Evolutionary conservation across 2,888 invertebrate species (phyloP).

Genomic region (Epistrophe eligans): DNA sequence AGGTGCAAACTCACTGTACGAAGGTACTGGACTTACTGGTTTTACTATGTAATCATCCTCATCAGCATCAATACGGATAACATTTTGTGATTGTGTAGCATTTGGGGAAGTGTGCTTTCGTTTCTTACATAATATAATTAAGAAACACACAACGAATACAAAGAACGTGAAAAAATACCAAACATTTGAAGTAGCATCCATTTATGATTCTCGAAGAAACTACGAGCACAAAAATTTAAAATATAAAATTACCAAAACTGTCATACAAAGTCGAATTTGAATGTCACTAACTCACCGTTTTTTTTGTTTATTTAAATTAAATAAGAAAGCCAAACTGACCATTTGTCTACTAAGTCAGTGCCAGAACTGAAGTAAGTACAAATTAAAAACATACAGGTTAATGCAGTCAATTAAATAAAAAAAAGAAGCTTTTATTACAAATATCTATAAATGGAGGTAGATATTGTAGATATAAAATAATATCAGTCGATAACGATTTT

Average conservation of each 20-base stretch:
- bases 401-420: too few relatives aligned
- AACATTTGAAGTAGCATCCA: constrained; percentile 83
- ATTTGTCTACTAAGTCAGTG: constrained; percentile 77
- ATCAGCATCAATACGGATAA: not conserved
- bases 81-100: not conserved
- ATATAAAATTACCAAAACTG: too few relatives aligned
- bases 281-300: too few relatives aligned
- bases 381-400: constrained; percentile 2
- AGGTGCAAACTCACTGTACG: constrained; percentile 83
- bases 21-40: constrained; percentile 82
- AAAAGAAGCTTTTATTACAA: constrained; percentile 16
- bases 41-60: constrained; percentile 64
- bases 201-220: constrained; percentile 52
- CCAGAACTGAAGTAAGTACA: constrained; percentile 80
- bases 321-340: not conserved
- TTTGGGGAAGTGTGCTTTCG: constrained; percentile 78
- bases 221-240: not conserved
- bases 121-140: constrained; percentile 83
- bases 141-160: constrained; percentile 82
- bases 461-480: too few relatives aligned
- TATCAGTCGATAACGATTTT: constrained; percentile 38
- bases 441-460: not conserved
- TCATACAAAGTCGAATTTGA: too few relatives aligned
- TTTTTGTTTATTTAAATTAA: too few relatives aligned
- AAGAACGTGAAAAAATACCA: constrained; percentile 83